Evolutionary conservation across 2,888 invertebrate species (phyloP).

Genomic region (Campoplex nolae): DNA sequence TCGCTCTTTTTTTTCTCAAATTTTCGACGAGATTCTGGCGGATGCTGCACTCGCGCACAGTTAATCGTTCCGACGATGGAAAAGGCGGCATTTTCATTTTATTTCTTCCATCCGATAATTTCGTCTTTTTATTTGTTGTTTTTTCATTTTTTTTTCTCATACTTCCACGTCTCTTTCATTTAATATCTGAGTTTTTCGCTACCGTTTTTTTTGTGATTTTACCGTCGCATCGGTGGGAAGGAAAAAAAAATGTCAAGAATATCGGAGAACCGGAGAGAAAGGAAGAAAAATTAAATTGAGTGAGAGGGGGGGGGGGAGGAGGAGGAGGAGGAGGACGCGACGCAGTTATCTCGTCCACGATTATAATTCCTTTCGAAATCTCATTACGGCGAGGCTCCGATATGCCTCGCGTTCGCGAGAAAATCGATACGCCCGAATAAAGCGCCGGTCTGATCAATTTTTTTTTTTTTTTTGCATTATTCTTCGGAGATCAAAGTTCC

Average conservation of each 20-base stretch:
- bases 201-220: constrained; percentile 9
- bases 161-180: constrained; percentile 2
- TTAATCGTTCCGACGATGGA: constrained; percentile 57
- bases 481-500: neutral
- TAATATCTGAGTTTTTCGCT: neutral
- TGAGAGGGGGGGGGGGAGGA: neutral
- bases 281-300: constrained; percentile 18
- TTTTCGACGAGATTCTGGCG: constrained; percentile 2
- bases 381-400: neutral
- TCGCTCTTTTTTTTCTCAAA: neutral
- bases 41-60: constrained; percentile 57
- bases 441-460: neutral
- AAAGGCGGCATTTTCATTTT: constrained; percentile 8
- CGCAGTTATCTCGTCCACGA: constrained; percentile 37
- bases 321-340: constrained; percentile 3
- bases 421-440: constrained; percentile 7
- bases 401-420: neutral
- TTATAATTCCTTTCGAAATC: constrained; percentile 46
- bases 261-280: constrained; percentile 30
- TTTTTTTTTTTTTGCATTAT: neutral
- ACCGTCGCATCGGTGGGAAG: neutral
- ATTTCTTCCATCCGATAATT: constrained; percentile 36
- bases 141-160: constrained; percentile 15
- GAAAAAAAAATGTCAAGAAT: constrained; percentile 45
- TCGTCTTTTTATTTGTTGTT: constrained; percentile 25